These are phyloP conservation scores for Euleptes europaea DNA, from an alignment of 2,113 vertebrate species.

Conservation along the genomic window DNA sequence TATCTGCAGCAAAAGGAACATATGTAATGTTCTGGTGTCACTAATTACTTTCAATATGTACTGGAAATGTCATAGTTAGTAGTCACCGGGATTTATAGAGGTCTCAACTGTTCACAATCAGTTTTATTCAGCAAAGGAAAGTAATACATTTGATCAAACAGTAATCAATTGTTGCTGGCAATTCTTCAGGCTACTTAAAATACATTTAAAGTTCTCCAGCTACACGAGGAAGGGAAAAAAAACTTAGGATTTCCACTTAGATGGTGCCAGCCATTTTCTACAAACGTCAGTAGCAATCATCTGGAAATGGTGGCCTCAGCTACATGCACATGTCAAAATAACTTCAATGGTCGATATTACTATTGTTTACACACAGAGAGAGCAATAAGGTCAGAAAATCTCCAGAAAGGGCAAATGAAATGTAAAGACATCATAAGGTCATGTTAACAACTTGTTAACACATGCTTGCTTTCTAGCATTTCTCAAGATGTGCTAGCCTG, in stretches of 20 bases:
- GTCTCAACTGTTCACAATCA: background rate
- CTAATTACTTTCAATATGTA: conserved; percentile 15
- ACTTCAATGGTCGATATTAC: background rate
- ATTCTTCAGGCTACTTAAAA: background rate
- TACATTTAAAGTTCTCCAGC: background rate
- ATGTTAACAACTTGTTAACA: background rate
- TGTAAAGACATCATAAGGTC: background rate
- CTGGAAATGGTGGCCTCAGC: background rate
- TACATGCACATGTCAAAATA: background rate
- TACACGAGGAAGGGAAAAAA: background rate
- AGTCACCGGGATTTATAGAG: background rate
- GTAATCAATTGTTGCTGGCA: background rate
- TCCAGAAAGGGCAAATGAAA: too few species aligned
- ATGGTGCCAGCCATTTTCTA: background rate
- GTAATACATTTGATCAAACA: background rate
- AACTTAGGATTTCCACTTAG: background rate
- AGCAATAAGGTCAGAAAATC: background rate
- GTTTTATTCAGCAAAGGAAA: background rate
- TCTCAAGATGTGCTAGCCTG: background rate
- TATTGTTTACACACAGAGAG: background rate
- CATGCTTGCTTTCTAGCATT: background rate
- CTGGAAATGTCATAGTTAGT: conserved; percentile 1
- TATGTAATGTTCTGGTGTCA: background rate
- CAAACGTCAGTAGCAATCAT: background rate
- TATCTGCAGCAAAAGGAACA: background rate